Evolutionary conservation across 2,113 vertebrate species (phyloP), one percentile per base, ranked within the genome.

Genomic region (Aphelocoma coerulescens): DNA sequence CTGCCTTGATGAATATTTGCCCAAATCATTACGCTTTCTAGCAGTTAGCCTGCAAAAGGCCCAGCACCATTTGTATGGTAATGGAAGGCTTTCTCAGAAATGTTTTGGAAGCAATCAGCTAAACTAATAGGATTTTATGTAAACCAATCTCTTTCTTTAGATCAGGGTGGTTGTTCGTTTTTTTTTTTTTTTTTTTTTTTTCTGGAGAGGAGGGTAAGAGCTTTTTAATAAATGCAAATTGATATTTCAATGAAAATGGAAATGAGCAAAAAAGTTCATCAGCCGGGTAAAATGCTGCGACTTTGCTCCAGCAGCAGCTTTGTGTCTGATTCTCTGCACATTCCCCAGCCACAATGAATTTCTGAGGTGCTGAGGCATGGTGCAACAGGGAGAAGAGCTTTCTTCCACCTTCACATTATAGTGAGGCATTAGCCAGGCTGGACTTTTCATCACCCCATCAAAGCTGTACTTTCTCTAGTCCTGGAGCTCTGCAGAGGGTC

Each of bases 91-190:
- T 95, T 88, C 95, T 93, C 92, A 84, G 93, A 96, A 93, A 92
- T 94, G 90, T 96, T 96, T 96, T 92, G 85, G 92, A 96, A 96
- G 93, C 94, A 97, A 96, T 96, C 95, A 96, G 95, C 95, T 94
- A 95, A 93, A 83, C 96, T 97, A 92, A 94, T 97, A 92, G 84
- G 85, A 92, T 96, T 96, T 96, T 90, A 82, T 96, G 93, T 94
- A 93, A 96, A 97, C 96, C 80, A 96, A 92, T 93, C 92, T 93
- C 92, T 92, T 92, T 75, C 92, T 93, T 96, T 84, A 95, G 67
- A 92, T 88, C 41, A n/a, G 88, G 79, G 54, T 91, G 63, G 48
- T 24, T 69, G 37, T 37, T 76, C 11, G n/a, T 66, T 62, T 65
- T 48, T 14, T n/a, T 44, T 66, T 62, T 65, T 48, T 14, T 33